Percentiles rank a stretch among this genome's conserved stretches.
These are phyloP conservation scores for Halictus ligatus DNA, from an alignment of 2,888 invertebrate genomes.

Conservation along the genomic window DNA sequence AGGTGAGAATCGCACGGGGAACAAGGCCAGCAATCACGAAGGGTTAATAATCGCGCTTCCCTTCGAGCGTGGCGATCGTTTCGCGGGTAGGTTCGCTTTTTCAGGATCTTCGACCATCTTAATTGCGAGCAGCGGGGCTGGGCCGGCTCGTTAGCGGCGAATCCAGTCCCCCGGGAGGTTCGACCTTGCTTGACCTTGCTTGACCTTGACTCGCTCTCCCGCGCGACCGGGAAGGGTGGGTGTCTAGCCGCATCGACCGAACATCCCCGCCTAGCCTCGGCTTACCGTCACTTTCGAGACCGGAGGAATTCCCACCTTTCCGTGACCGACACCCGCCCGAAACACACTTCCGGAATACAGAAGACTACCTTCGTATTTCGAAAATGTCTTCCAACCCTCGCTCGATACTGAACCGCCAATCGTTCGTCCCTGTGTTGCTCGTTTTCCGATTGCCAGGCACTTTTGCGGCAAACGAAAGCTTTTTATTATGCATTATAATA, in stretches of 20 bases:
- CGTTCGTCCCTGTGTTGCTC: neutral
- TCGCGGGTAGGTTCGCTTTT: slow-evolving; percentile 7
- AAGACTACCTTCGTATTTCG: neutral
- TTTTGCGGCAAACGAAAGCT: neutral
- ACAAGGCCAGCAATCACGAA: neutral
- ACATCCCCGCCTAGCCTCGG: slow-evolving; percentile 31
- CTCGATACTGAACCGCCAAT: neutral
- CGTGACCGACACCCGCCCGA: neutral
- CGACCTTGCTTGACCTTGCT: slow-evolving; percentile 73
- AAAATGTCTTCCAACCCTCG: neutral
- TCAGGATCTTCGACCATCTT: slow-evolving; percentile 30
- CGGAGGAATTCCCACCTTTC: slow-evolving; percentile 53
- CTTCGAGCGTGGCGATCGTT: neutral
- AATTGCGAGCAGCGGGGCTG: slow-evolving; percentile 17
- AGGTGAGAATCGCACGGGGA: neutral
- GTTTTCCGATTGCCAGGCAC: neutral
- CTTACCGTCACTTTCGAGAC: slow-evolving; percentile 40
- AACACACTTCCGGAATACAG: slow-evolving; percentile 36
- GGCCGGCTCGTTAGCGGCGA: slow-evolving; percentile 37
- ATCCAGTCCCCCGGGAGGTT: slow-evolving; percentile 41
- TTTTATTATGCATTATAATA: neutral
- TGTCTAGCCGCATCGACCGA: slow-evolving; percentile 86
- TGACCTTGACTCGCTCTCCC: slow-evolving; percentile 84
- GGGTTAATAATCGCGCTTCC: slow-evolving; percentile 8
- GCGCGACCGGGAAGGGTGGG: slow-evolving; percentile 80